Base-by-base conservation (phyloP, 2,888 invertebrate species). In the Amiota communis region DNA sequence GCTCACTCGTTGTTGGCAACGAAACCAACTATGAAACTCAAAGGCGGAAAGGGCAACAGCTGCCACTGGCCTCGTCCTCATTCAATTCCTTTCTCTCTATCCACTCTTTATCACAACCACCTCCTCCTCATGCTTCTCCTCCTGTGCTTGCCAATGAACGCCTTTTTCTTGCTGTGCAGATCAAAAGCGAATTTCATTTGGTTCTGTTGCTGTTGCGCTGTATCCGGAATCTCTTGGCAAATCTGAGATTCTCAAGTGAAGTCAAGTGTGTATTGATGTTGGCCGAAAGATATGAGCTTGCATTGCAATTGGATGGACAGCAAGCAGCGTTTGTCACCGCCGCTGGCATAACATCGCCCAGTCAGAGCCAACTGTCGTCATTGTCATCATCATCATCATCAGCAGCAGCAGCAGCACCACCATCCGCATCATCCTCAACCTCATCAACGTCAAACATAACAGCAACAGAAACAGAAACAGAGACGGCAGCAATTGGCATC, bases 201-300 rank as follows among this genome's bases (percentile, higher is more conserved):
- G 11, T 36, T 36, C 48, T 15, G 48, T 49, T 23, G 63, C 63
- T 63, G 12, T 63, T 63, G 63, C 23, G 23, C 20, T 36, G 46
- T 11, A n/a, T 63, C 3, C 59, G 9, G 17, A 20, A 17, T 17
- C 59, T 59, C 20, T 17, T 9, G 59, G 23, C 23, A 20, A 17
- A 46, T 46, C 46, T 6, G 63, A 36, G 36, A 9, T 36, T 36
- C 63, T 15, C 15, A 59, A 59, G 17, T n/a, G 59, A 65, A 65
- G 51, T 49, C 67, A 12, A 23, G 61, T 63, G 63, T 63, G 63
- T 63, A 17, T 63, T 53, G 67, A 68, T 53, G 67, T 68, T 68
- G 51, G 67, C 67, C 67, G 49, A 68, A 53, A 68, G 67, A 68
- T 68, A 68, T 68, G 67, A 68, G 51, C 59, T 59, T 59, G 36